Conservation (phyloP, 1,140 invertebrate genomes). For the Euborellia annulipes region DNA sequence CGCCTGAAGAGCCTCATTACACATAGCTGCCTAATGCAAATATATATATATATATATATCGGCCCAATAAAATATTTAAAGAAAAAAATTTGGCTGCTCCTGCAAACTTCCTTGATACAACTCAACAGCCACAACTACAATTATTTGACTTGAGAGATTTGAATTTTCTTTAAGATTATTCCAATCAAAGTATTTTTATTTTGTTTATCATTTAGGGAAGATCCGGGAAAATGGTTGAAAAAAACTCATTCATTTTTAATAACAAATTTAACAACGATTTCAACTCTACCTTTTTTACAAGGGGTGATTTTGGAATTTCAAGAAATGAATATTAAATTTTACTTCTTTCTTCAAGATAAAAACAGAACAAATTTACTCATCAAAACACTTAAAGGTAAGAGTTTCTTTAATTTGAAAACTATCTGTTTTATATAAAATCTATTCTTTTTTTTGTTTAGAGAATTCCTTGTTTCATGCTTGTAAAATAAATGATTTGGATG, state of each 20-base stretch:
- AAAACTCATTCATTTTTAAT: constrained; percentile 29
- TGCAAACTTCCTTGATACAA: too few species aligned
- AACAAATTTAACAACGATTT: constrained; percentile 26
- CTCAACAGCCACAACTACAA: too few species aligned
- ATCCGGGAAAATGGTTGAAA: constrained; percentile 28
- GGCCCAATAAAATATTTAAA: too few species aligned
- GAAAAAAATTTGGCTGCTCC: too few species aligned
- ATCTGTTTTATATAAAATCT: background rate
- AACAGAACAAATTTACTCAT: constrained; percentile 29
- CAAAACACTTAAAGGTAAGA: constrained; percentile 27
- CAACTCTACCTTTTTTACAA: constrained; percentile 29
- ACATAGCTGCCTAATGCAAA: too few species aligned
- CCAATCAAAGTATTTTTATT: background rate
- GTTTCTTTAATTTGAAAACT: too few species aligned
- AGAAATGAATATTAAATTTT: constrained; percentile 21
- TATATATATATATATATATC: too few species aligned
- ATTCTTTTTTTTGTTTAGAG: constrained; percentile 3
- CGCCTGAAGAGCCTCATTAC: too few species aligned
- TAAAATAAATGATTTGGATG: constrained; percentile 19
- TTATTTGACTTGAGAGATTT: too few species aligned
- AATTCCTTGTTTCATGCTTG: constrained; percentile 4
- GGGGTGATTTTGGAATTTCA: constrained; percentile 27
- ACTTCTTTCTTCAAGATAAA: constrained; percentile 28
- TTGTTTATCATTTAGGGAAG: constrained; percentile 19
- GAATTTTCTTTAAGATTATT: too few species aligned